Percentiles rank a stretch among this genome's conserved stretches.
Evolutionary conservation across 2,113 vertebrate genomes (phyloP).

Genomic region (mouse (Mus musculus)): GRCm39 chrX:149374001-149374500

Average conservation of each 20-base stretch:
- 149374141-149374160: conserved; percentile 42
- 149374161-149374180: background rate
- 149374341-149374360: conserved; percentile 39
- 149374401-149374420: conserved; percentile 23
- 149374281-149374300: conserved; percentile 29
- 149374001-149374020: background rate
- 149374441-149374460: conserved; percentile 41
- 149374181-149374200: background rate
- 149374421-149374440: background rate
- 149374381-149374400: conserved; percentile 1
- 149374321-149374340: conserved; percentile 16
- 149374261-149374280: conserved; percentile 43
- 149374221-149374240: conserved; percentile 49
- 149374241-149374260: conserved; percentile 32
- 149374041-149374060: background rate
- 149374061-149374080: conserved; percentile 16
- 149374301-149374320: conserved; percentile 16
- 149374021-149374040: background rate
- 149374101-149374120: conserved; percentile 48
- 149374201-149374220: background rate
- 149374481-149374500: conserved; percentile 25
- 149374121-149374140: conserved; percentile 14
- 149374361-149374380: conserved; percentile 32
- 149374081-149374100: conserved; percentile 42
- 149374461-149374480: conserved; percentile 30